Conservation (phyloP, 2,113 vertebrate species). For the Thryonomys swinderianus region DNA sequence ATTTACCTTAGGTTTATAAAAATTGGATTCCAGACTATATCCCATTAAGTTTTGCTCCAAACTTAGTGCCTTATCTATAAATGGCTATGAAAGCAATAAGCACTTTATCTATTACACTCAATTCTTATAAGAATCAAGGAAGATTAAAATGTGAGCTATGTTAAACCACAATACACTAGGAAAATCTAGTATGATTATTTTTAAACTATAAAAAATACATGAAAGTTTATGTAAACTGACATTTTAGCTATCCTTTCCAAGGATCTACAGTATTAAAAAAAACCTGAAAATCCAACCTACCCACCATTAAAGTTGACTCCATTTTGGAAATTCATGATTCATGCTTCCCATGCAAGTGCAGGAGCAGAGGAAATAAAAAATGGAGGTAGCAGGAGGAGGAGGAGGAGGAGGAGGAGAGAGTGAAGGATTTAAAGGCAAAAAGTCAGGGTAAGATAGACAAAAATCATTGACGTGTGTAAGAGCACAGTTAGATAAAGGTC, state of each 20-base stretch:
- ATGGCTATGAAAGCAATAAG: not conserved
- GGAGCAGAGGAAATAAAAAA: not conserved
- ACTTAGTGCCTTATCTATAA: not conserved
- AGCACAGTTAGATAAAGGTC: not conserved
- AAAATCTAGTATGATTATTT: conserved; percentile 45
- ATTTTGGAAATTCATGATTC: conserved; percentile 8
- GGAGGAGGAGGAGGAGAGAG: not conserved
- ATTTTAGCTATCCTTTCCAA: conserved; percentile 4
- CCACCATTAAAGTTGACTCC: not conserved
- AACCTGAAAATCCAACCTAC: not conserved
- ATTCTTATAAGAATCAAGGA: conserved; percentile 43
- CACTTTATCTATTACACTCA: not conserved
- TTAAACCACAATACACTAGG: not conserved
- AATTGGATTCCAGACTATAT: not conserved
- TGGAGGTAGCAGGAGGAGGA: not conserved
- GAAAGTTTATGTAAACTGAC: not conserved
- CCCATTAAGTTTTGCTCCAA: not conserved
- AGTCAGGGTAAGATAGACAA: not conserved
- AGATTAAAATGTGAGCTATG: not conserved
- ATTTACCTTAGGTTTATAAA: conserved; percentile 5
- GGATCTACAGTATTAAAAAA: not conserved
- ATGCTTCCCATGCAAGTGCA: not conserved
- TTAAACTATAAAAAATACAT: conserved; percentile 38
- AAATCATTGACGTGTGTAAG: not conserved
- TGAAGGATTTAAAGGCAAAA: not conserved